A percentile compares a stretch with the other conserved stretches of the same genome.
These are phyloP conservation scores for Hippopotamus amphibius DNA, from an alignment of 2,113 vertebrate genomes.

Conservation along the genomic window DNA sequence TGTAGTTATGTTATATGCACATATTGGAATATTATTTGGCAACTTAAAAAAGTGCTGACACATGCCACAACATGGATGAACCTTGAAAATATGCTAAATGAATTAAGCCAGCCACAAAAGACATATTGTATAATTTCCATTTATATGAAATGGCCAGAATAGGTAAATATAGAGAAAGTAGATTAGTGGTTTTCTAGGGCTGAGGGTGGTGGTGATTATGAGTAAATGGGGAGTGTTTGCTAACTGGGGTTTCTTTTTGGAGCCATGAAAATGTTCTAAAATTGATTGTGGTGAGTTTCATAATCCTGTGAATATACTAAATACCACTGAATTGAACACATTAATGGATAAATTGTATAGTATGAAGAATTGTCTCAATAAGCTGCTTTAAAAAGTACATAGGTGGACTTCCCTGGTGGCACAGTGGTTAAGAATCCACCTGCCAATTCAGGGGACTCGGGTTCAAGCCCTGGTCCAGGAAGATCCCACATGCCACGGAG, in stretches of 20 bases:
- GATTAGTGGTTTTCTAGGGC: background rate
- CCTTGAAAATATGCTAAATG: background rate
- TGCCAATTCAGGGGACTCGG: too few relatives aligned
- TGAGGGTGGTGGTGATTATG: background rate
- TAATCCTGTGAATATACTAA: conserved; percentile 3
- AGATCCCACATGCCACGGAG: too few relatives aligned
- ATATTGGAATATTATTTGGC: background rate
- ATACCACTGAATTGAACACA: background rate
- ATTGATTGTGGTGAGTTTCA: background rate
- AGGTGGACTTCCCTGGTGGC: too few relatives aligned
- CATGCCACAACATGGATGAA: background rate
- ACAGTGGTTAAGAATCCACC: too few relatives aligned
- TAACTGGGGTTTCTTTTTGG: background rate
- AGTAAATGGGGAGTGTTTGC: background rate
- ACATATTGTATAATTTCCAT: background rate
- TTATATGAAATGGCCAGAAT: background rate
- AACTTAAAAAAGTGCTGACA: background rate
- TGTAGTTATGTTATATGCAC: background rate
- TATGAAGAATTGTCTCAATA: conserved; percentile 4
- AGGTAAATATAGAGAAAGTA: background rate
- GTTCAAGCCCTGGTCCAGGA: too few relatives aligned
- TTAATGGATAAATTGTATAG: background rate
- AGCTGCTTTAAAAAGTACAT: background rate
- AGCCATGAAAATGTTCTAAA: conserved; percentile 5
- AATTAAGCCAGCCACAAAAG: background rate